These are phyloP conservation scores for Pseudomugil tenellus DNA, from an alignment of 2,797 vertebrate species.

Conservation along the genomic window DNA sequence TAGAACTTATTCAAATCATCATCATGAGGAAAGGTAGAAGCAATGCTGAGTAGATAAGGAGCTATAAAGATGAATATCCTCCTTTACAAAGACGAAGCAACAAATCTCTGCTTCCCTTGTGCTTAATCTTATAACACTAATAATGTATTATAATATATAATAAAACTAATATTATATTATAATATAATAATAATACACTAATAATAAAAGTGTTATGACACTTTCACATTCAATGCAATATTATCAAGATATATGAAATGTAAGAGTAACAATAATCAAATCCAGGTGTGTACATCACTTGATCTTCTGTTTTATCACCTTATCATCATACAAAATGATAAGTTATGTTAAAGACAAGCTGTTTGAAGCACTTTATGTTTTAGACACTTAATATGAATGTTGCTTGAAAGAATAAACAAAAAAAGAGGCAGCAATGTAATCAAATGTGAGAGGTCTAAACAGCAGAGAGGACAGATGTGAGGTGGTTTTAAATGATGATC, in stretches of 20 bases:
- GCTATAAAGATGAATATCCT: conserved; percentile 12
- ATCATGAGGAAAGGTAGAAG: conserved; percentile 28
- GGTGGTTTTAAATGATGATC: conserved; percentile 51
- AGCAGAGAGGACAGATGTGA: conserved; percentile 43
- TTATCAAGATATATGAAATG: conserved; percentile 24
- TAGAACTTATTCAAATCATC: conserved; percentile 35
- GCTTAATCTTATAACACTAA: too few relatives aligned
- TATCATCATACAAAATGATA: conserved; percentile 57
- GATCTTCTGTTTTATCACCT: conserved; percentile 5
- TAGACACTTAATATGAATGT: conserved; percentile 17
- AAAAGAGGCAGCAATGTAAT: conserved; percentile 50
- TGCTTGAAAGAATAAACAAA: too few relatives aligned
- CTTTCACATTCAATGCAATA: conserved; percentile 27
- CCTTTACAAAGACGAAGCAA: conserved; percentile 21
- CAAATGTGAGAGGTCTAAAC: conserved; percentile 64
- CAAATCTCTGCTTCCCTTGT: conserved; percentile 40
- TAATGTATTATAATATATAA: too few relatives aligned
- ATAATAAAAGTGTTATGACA: too few relatives aligned
- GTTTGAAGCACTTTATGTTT: conserved; percentile 36
- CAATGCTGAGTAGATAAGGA: conserved; percentile 21
- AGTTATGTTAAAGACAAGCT: not conserved
- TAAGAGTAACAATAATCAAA: conserved; percentile 21
- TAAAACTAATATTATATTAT: too few relatives aligned
- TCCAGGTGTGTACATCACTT: not conserved
- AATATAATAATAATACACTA: too few relatives aligned